A percentile compares a stretch with the other conserved stretches of the same genome.
phyloP scores from a whole-genome alignment of 2,113 vertebrate species.

The Prunella fulvescens region DNA sequence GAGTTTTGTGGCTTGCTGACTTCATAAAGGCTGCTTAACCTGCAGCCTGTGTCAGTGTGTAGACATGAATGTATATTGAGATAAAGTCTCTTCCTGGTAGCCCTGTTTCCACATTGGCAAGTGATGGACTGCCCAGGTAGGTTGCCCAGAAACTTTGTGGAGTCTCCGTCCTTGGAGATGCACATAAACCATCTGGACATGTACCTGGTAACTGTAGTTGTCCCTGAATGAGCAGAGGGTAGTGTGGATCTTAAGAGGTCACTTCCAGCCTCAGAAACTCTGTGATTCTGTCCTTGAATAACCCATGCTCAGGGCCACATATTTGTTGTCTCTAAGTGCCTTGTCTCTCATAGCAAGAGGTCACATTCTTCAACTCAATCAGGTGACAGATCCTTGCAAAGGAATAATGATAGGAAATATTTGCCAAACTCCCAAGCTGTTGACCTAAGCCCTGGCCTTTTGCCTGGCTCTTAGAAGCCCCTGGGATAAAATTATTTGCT shows the following conservation, averaged over 20 bases:
- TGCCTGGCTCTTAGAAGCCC: neutral
- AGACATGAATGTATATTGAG: rapidly evolving
- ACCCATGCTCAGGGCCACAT: neutral
- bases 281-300: neutral
- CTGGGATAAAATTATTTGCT: slow-evolving; percentile 21
- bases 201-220: neutral
- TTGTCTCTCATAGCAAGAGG: neutral
- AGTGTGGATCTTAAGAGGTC: neutral
- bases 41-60: neutral
- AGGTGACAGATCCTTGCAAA: neutral
- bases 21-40: neutral
- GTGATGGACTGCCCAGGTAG: neutral
- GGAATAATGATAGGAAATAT: neutral
- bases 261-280: neutral
- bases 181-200: neutral
- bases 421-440: neutral
- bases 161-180: neutral
- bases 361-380: neutral
- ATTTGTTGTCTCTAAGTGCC: neutral
- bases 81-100: neutral
- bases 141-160: neutral
- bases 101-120: neutral
- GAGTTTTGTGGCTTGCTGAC: neutral
- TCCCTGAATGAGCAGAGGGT: neutral
- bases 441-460: slow-evolving; percentile 20